Percentiles rank a stretch among this genome's conserved stretches.
phyloP scores from a whole-genome alignment of 1,140 invertebrate genomes.

The Euborellia annulipes region DNA sequence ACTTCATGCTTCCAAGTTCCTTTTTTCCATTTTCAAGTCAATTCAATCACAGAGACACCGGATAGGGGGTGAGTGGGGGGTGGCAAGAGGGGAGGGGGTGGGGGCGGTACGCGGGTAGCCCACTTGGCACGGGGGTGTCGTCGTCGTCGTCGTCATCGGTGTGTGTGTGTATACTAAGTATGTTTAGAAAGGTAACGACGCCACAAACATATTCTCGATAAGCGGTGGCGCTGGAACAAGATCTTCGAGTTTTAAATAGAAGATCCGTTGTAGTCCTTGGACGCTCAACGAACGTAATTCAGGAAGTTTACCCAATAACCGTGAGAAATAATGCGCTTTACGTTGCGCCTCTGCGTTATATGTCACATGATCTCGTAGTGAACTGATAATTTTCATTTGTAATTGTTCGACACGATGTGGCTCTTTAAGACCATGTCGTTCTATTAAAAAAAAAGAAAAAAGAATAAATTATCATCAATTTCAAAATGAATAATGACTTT shows the following conservation, averaged over 20 bases:
- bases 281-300: constrained; percentile 81
- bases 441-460: constrained; percentile 37
- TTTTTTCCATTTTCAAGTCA: too few species aligned
- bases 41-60: too few species aligned
- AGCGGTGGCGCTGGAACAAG: constrained; percentile 77
- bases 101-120: too few species aligned
- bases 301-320: constrained; percentile 75
- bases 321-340: constrained; percentile 81
- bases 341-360: constrained; percentile 80
- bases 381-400: constrained; percentile 89
- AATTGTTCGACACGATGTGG: constrained; percentile 82
- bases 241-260: constrained; percentile 86
- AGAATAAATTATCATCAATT: too few species aligned
- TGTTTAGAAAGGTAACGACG: constrained; percentile 76
- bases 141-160: too few species aligned
- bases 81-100: too few species aligned
- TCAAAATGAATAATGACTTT: too few species aligned
- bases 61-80: too few species aligned
- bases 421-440: constrained; percentile 81
- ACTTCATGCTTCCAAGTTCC: too few species aligned
- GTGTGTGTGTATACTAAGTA: not conserved
- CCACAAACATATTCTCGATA: constrained; percentile 89
- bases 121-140: too few species aligned
- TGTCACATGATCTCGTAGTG: constrained; percentile 83
- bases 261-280: constrained; percentile 84